Base-by-base conservation (phyloP, 2,888 invertebrate species). In the Trissolcus japonicus region DNA sequence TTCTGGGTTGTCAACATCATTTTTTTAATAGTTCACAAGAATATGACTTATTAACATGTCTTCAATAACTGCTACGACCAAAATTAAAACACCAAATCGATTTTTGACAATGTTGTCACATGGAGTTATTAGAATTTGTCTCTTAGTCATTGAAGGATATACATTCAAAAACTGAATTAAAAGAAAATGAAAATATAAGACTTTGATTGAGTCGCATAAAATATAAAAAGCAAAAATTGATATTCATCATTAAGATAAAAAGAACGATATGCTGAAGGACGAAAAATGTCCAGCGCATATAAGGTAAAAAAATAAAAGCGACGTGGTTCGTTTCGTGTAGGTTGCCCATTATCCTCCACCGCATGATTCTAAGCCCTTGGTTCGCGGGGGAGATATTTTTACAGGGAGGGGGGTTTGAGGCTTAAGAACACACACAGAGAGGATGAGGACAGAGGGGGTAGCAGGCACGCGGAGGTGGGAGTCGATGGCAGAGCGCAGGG, bases 401-500 rank as follows among this genome's bases (percentile, higher is more conserved):
- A 54, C 53, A 41, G 69, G 71, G 56, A 59, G 73, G 56, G 53
- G 16, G 67, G 59, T 35, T 60, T 9, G 43, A 43, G 29, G 61
- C 55, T 55, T 68, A 61, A 60, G 55, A 35, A 68, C 21, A 21
- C 14, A 7, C 40, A 7, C 21, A 11, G 71, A 59, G 51, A 53
- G 76, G 46, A 66, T 43, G 59, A 55, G 73, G 59, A 14, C 19
- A 43, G 65, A 53, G 16, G 72, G 62, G 54, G 54, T 69, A 51
- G 67, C 48, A 53, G 62, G 75, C 57, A 65, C 46, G 59, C 61
- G 74, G 59, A 62, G 73, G 79, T 80, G 81, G 75, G 79, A 76
- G 78, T 54, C 69, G 68, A 73, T 69, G 80, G 80, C 74, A 71
- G 79, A 68, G 79, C 77, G 79, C 78, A 75, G 63, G 71, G 62